phyloP scores from a whole-genome alignment of 2,888 invertebrate species.

The Tetranychus piercei region DNA sequence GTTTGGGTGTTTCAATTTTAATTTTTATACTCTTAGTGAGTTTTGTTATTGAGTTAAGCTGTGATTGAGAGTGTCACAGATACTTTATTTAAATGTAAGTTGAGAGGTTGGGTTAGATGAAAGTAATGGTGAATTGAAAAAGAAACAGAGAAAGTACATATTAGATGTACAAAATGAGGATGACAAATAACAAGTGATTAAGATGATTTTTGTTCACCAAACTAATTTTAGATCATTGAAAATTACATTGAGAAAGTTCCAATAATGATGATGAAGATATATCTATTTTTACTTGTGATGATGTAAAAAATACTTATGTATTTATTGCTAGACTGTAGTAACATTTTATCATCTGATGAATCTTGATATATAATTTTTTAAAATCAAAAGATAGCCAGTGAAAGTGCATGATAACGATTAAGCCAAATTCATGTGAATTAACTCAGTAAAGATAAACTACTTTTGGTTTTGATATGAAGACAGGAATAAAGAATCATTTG shows the following conservation, averaged over 20 bases:
- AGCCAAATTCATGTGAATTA: no score
- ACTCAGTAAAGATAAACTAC: no score
- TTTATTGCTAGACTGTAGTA: no score
- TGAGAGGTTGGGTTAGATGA: not conserved
- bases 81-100: not conserved
- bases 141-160: not conserved
- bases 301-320: not conserved
- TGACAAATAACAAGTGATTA: not conserved
- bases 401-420: no score
- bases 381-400: no score
- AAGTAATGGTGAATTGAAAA: not conserved
- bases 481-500: no score
- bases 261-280: not conserved
- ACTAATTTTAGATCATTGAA: not conserved
- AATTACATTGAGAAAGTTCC: not conserved
- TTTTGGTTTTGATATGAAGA: no score
- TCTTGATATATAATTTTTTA: no score
- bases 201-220: not conserved
- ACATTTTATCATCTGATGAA: no score
- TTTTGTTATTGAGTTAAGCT: not conserved
- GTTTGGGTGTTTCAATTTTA: not conserved
- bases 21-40: not conserved
- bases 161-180: not conserved
- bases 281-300: not conserved
- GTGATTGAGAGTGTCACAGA: conserved; percentile 1